Evolutionary conservation across 1,140 invertebrate genomes (phyloP).

Genomic region (Apis dorsata): DNA sequence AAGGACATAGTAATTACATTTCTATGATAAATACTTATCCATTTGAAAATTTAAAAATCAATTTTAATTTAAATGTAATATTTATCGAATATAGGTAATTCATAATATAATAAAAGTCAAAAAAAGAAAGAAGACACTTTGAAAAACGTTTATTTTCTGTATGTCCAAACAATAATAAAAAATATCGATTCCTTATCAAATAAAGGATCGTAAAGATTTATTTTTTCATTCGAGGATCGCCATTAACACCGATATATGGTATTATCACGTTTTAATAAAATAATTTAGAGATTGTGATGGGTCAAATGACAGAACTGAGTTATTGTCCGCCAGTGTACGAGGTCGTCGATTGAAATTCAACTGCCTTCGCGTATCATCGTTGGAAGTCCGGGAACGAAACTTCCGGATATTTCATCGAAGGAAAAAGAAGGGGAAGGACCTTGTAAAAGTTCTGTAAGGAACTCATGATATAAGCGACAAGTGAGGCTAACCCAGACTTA

Average conservation of each 20-base stretch:
- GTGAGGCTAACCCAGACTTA: constrained; percentile 22
- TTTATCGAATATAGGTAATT: too few species aligned
- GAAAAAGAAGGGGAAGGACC: constrained; percentile 20
- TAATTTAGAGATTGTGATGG: background rate
- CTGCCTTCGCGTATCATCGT: constrained; percentile 25
- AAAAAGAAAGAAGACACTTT: background rate
- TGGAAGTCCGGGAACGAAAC: constrained; percentile 36
- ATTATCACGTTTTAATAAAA: background rate
- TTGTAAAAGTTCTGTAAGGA: constrained; percentile 38
- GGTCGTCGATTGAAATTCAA: constrained; percentile 38
- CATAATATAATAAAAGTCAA: background rate
- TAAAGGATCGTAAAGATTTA: background rate
- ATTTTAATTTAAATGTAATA: too few species aligned
- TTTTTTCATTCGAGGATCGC: background rate
- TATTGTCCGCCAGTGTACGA: constrained; percentile 8
- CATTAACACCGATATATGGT: background rate
- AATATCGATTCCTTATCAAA: background rate
- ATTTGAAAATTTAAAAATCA: background rate
- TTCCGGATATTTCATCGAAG: constrained; percentile 44
- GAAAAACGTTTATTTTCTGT: background rate
- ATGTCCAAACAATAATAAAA: background rate
- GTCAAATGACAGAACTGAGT: constrained; percentile 7
- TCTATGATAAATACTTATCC: too few species aligned
- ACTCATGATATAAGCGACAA: constrained; percentile 44
- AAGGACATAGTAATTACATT: background rate